Evolutionary conservation across 2,888 invertebrate species (phyloP), one percentile per base, ranked within the genome.

Genomic region (Geotrupes spiniger): DNA sequence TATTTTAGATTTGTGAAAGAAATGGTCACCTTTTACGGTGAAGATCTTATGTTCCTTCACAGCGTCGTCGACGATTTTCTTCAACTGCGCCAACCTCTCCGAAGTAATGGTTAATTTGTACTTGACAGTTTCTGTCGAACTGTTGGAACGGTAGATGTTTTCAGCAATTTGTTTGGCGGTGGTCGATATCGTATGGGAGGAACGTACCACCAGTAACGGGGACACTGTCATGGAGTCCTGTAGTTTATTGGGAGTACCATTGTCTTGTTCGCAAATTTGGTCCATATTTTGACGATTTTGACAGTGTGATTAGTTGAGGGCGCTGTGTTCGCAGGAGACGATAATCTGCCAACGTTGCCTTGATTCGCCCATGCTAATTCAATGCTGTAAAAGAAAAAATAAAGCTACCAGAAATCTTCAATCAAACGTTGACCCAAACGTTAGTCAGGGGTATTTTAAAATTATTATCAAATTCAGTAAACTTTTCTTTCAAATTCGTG

Each of bases 1-100:
- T n/a, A 2, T 5, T 25, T 27, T 2, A 17, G 33, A 46, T 26
- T 2, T 14, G 28, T 25, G n/a, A 12, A 15, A 8, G 2, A 10
- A 36, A 36, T 25, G 42, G 42, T 51, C 56, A 70, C 71, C 72
- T 82, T 66, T 85, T 9, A 73, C 83, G 63, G 83, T 82, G 61
- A 85, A 87, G 21, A 83, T 80, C 69, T 81, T 83, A 54, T 77
- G 81, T 2, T 82, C 81, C 58, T 75, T 82, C 63, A 83, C 79
- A 1, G 85, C 85, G 41, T 72, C 77, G 15, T 85, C 85, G 0
- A 85, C 84, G 52, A 78, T 74, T 57, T 81, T 82, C 51, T 80
- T 79, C 46, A 87, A 66, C 51, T 83, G 81, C 64, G 78, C 78
- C 75, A 86, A 78, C 63, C 83, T 74, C 6, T 86, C 85, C 33